Evolutionary conservation across 1,140 invertebrate species (phyloP), one percentile per base, ranked within the genome.

Genomic region (Radopholus similis): DNA sequence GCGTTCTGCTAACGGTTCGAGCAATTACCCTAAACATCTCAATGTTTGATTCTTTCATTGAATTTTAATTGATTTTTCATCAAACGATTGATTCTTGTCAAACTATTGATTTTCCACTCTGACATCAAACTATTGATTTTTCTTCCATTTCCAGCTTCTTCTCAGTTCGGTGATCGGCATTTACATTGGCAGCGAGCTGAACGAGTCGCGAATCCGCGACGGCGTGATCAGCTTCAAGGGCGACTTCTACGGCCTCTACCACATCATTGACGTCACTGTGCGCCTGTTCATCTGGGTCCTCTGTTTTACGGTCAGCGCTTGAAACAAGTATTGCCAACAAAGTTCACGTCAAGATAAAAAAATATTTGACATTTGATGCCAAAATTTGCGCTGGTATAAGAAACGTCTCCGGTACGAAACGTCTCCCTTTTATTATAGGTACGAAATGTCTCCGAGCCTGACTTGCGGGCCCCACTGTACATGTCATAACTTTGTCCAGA

Each of bases 281-380:
- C 64, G 64, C 23, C 59, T 66, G 30, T n/a, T 66, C 26, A 59
- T 66, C 49, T 66, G 64, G 64, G n/a, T 66, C 23, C 35, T 66
- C 34, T 66, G 64, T 34, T 66, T 66, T 49, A 44, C 18, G 21
- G 53, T 51, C 9, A 23, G 5, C 15, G 6, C 5, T 47, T 51
- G n/a, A n/a, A n/a, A 3, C 1, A 51, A 9, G 15, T 51, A 26
- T 51, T 51, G 23, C 30, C n/a, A 51, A 26, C 30, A 5, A 13
- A 4, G 26, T 11, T 11, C 23, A 47, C 38, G 1, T 40, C n/a
- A 47, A n/a, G n/a, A n/a, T n/a, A n/a, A n/a, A n/a, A n/a, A n/a
- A n/a, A n/a, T n/a, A n/a, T n/a, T n/a, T n/a, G n/a, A n/a, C n/a
- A n/a, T n/a, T n/a, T n/a, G n/a, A n/a, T n/a, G n/a, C n/a, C n/a